Evolutionary conservation across 2,113 vertebrate genomes (phyloP), one percentile per base, ranked within the genome.

Genomic region (Oreotragus oreotragus): DNA sequence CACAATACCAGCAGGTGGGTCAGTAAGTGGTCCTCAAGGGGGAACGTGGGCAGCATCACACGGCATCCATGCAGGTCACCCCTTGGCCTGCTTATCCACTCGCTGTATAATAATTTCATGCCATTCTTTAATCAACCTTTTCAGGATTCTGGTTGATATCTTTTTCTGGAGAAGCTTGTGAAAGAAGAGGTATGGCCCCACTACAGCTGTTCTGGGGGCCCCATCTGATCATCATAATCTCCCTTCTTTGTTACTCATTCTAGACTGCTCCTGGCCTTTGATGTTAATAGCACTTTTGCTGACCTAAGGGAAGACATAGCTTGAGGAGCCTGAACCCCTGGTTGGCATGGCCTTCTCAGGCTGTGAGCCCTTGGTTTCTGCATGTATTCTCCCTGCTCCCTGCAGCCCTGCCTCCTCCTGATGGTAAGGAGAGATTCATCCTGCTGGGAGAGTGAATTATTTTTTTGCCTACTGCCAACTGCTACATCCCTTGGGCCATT

Each of bases 21-120:
- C 11, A n/a, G 47, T 2, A 43, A 60, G 55, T 19, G 21, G 58
- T 76, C 36, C 47, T 91, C 33, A 23, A 30, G 53, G 8, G 45
- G 11, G 7, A 1, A 16, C 4, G 36, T 47, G 27, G 76, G 3
- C 33, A 19, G 47, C 19, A 14, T 30, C 28, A 45, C 1, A 0
- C 0, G 23, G 30, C 23, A 28, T 9, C 55, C 33, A 19, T 5
- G 2, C 30, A 27, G 14, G 36, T 66, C 49, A 55, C 2, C 10
- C 39, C 14, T 77, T 39, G 30, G 5, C 1, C 30, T 85, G 53
- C 76, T 62, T 6, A 16, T 17, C 17, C 45, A 33, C 45, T 92
- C 14, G 6, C 49, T 83, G 5, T 49, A 2, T 16, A 16, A 89
- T 36, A 25, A 76, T 64, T 91, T 89, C 39, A 66, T 13, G 3